Base-by-base conservation (phyloP, 2,113 vertebrate species). In the Mus pahari region DNA sequence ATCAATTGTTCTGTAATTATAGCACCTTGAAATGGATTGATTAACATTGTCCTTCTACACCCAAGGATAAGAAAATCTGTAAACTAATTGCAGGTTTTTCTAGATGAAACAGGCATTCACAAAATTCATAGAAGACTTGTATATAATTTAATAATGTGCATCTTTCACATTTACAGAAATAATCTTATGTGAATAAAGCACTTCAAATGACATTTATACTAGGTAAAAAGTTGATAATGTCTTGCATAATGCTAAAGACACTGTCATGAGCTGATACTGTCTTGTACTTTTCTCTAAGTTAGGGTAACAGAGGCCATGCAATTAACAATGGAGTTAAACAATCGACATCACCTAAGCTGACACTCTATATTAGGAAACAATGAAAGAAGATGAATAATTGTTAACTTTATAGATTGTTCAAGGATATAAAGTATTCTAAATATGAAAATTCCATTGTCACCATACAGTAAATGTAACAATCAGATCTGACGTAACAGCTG, bases 191-290 rank as follows among this genome's bases (percentile, higher is more conserved):
- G 91, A 96, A 94, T n/a, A 96, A 16, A 64, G 28, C 42, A 75
- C 3, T 0, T 91, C 75, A 95, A 93, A 89, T 98, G 95, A 98
- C 90, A 97, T 86, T 20, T 33, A 3, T 92, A 91, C 94, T 93
- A 95, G 93, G 75, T 97, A 89, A 96, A 98, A 98, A 82, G 50
- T 95, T 48, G 24, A 90, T 89, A 95, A 2, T 89, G 31, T 66
- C 87, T 94, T 98, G 96, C 83, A 94, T 97, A 98, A 98, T 93
- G 87, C 93, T 95, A 98, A 96, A 94, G 87, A 93, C 20, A 31
- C 82, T 96, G 88, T 94, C 87, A 75, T 75, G 17, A 96, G 97
- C 87, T 95, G 20, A 53, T 66, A 0, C 75, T 82, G 91, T 64
- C 50, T 93, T 82, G 97, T 90, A 64, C 92, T 86, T 92, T 89